phyloP scores from a whole-genome alignment of 2,888 invertebrate species.

The Pristionchus maxplancki region DNA sequence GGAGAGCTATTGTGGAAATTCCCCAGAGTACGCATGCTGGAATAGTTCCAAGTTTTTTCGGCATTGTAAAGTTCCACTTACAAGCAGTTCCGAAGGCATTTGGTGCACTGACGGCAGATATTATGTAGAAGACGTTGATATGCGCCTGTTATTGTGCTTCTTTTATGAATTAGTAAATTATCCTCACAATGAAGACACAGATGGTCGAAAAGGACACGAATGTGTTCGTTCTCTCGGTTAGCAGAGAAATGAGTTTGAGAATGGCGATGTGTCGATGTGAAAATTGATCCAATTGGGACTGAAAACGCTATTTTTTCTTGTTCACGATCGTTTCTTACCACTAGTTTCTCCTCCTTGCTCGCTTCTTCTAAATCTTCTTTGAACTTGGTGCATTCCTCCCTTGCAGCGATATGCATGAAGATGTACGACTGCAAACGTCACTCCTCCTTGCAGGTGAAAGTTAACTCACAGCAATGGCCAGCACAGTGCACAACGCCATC shows the following conservation, averaged over 20 bases:
- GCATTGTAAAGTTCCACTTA: background rate
- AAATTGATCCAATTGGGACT: background rate
- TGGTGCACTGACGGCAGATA: conserved; percentile 9
- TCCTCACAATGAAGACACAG: background rate
- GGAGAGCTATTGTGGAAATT: background rate
- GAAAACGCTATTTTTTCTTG: background rate
- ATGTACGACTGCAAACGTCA: background rate
- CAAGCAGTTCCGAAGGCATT: conserved; percentile 20
- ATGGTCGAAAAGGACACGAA: conserved; percentile 26
- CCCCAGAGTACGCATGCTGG: background rate
- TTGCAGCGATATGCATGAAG: background rate
- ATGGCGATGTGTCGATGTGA: conserved; percentile 14
- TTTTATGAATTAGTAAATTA: background rate
- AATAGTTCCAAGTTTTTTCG: no score
- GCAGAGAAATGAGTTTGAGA: conserved; percentile 20
- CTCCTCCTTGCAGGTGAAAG: no score
- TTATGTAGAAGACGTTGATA: background rate
- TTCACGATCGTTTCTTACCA: background rate
- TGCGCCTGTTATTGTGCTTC: background rate
- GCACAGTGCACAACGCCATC: background rate
- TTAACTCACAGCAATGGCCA: background rate
- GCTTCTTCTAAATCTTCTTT: background rate
- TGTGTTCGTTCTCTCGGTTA: conserved; percentile 33
- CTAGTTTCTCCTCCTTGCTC: background rate
- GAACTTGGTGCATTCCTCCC: conserved; percentile 12